phyloP scores from a whole-genome alignment of 2,888 invertebrate species.

The Smittia sp. region DNA sequence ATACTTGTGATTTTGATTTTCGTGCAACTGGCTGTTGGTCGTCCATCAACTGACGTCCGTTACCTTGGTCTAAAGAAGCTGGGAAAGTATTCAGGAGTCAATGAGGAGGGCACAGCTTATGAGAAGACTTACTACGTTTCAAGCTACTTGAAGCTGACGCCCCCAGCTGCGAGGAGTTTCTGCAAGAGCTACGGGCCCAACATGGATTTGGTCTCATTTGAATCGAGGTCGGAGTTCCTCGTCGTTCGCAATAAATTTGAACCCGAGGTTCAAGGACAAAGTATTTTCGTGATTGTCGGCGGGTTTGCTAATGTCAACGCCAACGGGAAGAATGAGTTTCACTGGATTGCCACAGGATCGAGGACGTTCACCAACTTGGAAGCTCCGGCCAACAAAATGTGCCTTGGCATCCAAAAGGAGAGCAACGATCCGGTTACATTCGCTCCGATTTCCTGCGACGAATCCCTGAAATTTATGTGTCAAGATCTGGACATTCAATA shows the following conservation, averaged over 20 bases:
- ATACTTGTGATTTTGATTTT: too few species aligned
- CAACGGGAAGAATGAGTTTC: neutral
- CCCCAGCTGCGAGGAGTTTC: conserved; percentile 1
- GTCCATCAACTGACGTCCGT: neutral
- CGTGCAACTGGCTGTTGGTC: neutral
- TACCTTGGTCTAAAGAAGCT: neutral
- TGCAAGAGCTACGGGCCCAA: neutral
- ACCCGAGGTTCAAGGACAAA: neutral
- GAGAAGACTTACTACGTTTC: conserved; percentile 23
- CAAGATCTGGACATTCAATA: conserved; percentile 23
- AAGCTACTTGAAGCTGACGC: neutral
- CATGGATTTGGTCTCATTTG: conserved; percentile 30
- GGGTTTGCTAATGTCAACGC: neutral
- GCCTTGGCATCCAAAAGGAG: conserved; percentile 13
- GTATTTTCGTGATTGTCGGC: conserved; percentile 16
- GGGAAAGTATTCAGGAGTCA: conserved; percentile 21
- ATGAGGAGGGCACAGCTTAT: neutral
- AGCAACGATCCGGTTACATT: neutral
- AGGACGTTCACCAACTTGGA: neutral
- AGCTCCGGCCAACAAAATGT: neutral
- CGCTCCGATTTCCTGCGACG: neutral
- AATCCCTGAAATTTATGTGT: conserved; percentile 6
- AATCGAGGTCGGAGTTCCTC: conserved; percentile 10
- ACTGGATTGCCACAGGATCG: neutral
- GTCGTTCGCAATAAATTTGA: conserved; percentile 2